phyloP scores from a whole-genome alignment of 2,113 vertebrate species.

The Emydura subglobosa region DNA sequence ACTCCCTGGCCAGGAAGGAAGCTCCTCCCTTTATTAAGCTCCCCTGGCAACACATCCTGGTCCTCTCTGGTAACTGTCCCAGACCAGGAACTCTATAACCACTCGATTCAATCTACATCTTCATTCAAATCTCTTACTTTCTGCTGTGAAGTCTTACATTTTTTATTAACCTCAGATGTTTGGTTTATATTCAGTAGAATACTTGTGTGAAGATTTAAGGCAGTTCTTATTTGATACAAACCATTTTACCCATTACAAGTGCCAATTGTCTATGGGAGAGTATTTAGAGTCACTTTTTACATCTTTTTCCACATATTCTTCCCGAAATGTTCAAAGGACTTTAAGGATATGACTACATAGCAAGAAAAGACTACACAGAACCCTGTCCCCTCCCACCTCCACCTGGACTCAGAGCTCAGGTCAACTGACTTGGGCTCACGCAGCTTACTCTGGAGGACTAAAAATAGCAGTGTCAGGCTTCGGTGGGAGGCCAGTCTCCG shows the following conservation, averaged over 20 bases:
- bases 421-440: background rate
- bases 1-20: background rate
- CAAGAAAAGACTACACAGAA: background rate
- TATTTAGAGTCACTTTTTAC: background rate
- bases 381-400: too few species aligned
- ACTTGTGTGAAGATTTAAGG: background rate
- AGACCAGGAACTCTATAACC: background rate
- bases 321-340: slow-evolving; percentile 46
- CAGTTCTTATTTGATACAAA: background rate
- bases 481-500: background rate
- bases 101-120: background rate
- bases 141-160: background rate
- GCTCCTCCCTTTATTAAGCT: background rate
- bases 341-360: background rate
- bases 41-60: background rate
- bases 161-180: background rate
- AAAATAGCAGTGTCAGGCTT: background rate
- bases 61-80: background rate
- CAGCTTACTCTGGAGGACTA: background rate
- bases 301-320: slow-evolving; percentile 25
- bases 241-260: background rate
- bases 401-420: background rate
- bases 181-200: background rate
- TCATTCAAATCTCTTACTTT: background rate
- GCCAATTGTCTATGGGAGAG: background rate